Conservation (phyloP, 2,888 invertebrate species). For the Coronaproctus castanopsis region DNA sequence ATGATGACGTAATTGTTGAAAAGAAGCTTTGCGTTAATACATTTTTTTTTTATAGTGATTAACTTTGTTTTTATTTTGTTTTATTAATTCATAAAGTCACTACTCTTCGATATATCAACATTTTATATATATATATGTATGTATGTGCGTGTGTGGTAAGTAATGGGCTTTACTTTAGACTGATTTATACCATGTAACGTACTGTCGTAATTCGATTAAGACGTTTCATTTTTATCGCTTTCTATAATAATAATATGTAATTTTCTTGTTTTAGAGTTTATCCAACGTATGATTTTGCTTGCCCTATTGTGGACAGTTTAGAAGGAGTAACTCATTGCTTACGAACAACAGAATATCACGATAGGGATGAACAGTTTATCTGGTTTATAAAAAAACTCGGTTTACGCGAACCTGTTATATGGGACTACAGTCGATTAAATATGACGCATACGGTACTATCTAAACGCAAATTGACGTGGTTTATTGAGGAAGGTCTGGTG, state of each 20-base stretch:
- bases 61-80: too few relatives aligned
- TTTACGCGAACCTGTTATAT: conserved; percentile 76
- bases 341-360: conserved; percentile 95
- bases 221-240: background rate
- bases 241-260: conserved; percentile 6
- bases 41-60: too few relatives aligned
- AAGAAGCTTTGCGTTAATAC: too few relatives aligned
- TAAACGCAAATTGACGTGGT: conserved; percentile 94
- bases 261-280: conserved; percentile 52
- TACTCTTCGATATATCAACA: too few relatives aligned
- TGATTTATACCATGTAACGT: background rate
- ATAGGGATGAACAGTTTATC: conserved; percentile 91
- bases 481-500: conserved; percentile 80
- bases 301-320: conserved; percentile 93
- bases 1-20: too few relatives aligned
- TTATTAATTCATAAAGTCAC: too few relatives aligned
- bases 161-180: too few relatives aligned
- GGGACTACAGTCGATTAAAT: conserved; percentile 81
- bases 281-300: conserved; percentile 99
- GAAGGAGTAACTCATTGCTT: conserved; percentile 95
- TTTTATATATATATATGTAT: too few relatives aligned
- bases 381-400: conserved; percentile 83
- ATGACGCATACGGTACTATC: conserved; percentile 97
- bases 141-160: too few relatives aligned
- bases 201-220: background rate